Base-by-base conservation (phyloP, 2,797 vertebrate genomes). In the Falco concolor region DNA sequence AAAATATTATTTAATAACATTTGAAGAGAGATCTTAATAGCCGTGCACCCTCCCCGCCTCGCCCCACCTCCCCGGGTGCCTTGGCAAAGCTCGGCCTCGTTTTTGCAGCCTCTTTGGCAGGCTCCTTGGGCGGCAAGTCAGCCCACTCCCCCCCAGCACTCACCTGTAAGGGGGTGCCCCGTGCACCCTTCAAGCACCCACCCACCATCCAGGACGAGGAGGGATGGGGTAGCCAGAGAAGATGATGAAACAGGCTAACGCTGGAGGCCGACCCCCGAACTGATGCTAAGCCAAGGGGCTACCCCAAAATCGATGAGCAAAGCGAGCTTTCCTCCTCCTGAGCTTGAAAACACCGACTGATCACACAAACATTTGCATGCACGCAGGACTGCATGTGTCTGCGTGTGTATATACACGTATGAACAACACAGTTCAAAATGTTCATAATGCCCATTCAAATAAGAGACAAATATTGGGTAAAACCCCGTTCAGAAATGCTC, bases 1-100 rank as follows among this genome's bases (percentile, higher is more conserved):
- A 95, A 94, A 75, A 85, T 79, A 96, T 50, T 64, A 91, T 93
- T 96, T 94, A 95, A 96, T 94, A 93, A 77, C 65, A 91, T 94
- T 84, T 85, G 83, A 96, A 95, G 87, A 80, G 80, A 90, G 77
- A 91, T 79, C 89, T 96, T 75, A 79, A 81, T 56, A 96, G 63
- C 59, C 8, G 4, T 28, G 59, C 63, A 90, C 70, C 49, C 70
- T 82, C 45, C 53, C 42, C 5, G 5, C 47, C 79, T 77, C 0
- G 1, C 61, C 57, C 70, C 83, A 52, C 70, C 45, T 79, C 65
- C 45, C 27, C 0, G 3, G 23, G 45, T 45, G 52, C 72, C 6
- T 0, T 23, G 18, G 32, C 0, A 0, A 64, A 72, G 34, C 60
- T 70, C 0, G 0, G 49, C 28, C 25, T 85, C 2, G 1, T 38